Base-by-base conservation (phyloP, 53 echinoderm and acorn worm species). In the Temnopleurus reevesii region DNA sequence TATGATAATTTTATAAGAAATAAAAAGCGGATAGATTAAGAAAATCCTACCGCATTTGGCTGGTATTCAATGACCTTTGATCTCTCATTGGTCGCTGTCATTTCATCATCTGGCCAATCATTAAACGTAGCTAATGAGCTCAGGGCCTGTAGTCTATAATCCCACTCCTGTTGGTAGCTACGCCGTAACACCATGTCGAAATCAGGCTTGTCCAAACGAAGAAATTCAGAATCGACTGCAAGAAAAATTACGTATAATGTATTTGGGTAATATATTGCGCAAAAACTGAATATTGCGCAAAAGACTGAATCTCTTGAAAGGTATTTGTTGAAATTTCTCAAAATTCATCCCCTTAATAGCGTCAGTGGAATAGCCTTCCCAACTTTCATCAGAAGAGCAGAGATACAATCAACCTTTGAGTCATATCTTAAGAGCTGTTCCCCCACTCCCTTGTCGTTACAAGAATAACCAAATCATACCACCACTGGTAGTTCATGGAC, bases 191-290 rank as follows among this genome's bases (percentile, higher is more conserved):
- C 97, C 92, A 94, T 91, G 71, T 97, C 97, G 46, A 97, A 97
- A 59, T 97, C 97, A 4, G 94, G 93, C 59, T 97, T 97, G 92
- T 97, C 97, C n/a, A 97, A 43, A 19, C 94, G 81, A 15, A 97
- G 94, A 84, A 97, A 97, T 59, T 97, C 97, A 34, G 90, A 77
- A 36, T 95, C 93, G 21, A 89, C 97, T 97, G 25, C 34, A 56
- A 35, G 21, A 53, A 33, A 51, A n/a, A n/a, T n/a, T 33, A 2
- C 2, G 44, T n/a, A 2, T 47, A 1, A n/a, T n/a, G n/a, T n/a
- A n/a, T n/a, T n/a, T n/a, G n/a, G n/a, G n/a, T n/a, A n/a, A n/a
- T n/a, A n/a, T n/a, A n/a, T n/a, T n/a, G n/a, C n/a, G n/a, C n/a
- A n/a, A n/a, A n/a, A n/a, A n/a, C n/a, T n/a, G n/a, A n/a, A n/a